Conservation (phyloP, 1,140 invertebrate species). For the Oryctes rhinoceros region DNA sequence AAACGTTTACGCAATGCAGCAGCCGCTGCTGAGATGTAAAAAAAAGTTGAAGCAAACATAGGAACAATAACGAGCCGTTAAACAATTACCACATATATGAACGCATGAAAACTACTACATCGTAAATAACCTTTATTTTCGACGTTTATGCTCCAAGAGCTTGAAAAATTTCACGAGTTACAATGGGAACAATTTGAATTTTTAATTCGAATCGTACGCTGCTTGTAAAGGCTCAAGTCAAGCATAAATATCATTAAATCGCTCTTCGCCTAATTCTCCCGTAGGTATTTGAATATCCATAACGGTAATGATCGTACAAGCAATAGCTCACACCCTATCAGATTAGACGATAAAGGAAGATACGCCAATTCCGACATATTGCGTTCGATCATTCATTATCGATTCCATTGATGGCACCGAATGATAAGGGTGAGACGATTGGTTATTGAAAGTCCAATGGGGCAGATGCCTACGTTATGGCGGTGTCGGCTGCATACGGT, state of each 20-base stretch:
- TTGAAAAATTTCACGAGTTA: conserved; percentile 3
- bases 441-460: conserved; percentile 29
- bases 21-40: background rate
- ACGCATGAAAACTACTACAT: conserved; percentile 2
- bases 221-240: conserved; percentile 3
- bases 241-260: background rate
- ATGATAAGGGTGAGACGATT: conserved; percentile 33
- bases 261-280: background rate
- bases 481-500: conserved; percentile 26
- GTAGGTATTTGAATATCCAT: background rate
- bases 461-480: conserved; percentile 24
- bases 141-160: background rate
- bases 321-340: background rate
- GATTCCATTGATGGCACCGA: conserved; percentile 23
- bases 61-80: conserved; percentile 8
- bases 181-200: conserved; percentile 29
- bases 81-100: conserved; percentile 1
- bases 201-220: background rate
- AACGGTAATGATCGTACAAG: background rate
- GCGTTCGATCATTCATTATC: conserved; percentile 24
- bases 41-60: background rate
- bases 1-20: background rate
- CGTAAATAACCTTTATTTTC: conserved; percentile 22
- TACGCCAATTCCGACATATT: conserved; percentile 3
- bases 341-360: conserved; percentile 14